These are phyloP conservation scores for Sitta carolinensis DNA, from an alignment of 2,797 vertebrate species.

Conservation along the genomic window DNA sequence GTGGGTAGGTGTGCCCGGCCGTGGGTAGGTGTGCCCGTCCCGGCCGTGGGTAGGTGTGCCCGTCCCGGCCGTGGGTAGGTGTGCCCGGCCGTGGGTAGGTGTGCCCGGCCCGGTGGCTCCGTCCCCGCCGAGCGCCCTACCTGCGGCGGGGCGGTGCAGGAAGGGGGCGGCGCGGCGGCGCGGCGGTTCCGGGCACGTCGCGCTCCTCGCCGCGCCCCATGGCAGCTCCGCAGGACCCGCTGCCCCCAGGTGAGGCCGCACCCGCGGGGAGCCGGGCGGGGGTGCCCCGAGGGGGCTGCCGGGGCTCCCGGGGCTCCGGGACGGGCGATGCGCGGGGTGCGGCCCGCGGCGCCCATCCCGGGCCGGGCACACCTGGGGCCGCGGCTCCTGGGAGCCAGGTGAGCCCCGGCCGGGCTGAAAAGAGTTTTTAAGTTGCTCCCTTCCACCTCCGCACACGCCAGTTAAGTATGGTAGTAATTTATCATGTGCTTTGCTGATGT, in stretches of 20 bases:
- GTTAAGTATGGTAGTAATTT: neutral
- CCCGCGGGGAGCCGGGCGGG: neutral
- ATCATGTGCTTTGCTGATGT: neutral
- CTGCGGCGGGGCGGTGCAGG: slow-evolving; percentile 30
- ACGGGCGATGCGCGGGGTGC: neutral
- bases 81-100: no score
- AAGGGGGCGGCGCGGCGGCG: neutral
- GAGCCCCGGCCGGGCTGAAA: neutral
- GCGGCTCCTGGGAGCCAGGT: neutral
- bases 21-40: no score
- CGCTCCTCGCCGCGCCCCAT: slow-evolving; percentile 24
- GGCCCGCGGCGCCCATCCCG: neutral
- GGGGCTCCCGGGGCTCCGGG: neutral
- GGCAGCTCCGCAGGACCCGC: slow-evolving; percentile 64
- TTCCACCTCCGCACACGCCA: neutral
- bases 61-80: no score
- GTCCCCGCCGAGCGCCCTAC: neutral
- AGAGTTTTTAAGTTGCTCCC: neutral
- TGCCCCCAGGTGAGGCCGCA: slow-evolving; percentile 55
- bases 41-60: no score
- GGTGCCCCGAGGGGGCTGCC: neutral
- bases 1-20: no score
- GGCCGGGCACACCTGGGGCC: neutral
- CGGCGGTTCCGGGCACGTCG: slow-evolving; percentile 37
- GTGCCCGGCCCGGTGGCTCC: neutral